Evolutionary conservation across 1,140 invertebrate species (phyloP), one percentile per base, ranked within the genome.

Genomic region (Drosophila kikkawai): DNA sequence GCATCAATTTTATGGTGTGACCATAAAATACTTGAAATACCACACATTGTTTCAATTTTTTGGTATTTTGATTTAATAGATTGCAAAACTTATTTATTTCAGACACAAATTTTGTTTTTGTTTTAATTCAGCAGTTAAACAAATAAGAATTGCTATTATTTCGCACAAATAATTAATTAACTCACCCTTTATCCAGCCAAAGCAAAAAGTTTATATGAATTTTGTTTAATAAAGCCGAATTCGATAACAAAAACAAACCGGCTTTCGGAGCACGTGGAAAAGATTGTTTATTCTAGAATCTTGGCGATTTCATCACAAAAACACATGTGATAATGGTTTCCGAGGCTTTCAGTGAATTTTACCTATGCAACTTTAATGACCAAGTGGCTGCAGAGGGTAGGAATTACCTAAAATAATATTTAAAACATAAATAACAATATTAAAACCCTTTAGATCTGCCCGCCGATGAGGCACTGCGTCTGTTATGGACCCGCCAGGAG

Each of bases 361-460:
- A 51, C 45, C 19, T 90, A n/a, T 90, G 85, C 58, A 90, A 90
- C 34, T 90, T 90, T 2, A 90, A 77, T 41, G 82, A 90, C 66
- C 61, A 63, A 37, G 68, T 67, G 34, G 32, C 50, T 15, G 19
- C 47, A 3, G 81, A 85, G 7, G 85, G 75, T 82, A 15, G 45
- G 36, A 8, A 11, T 4, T 5, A 5, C 3, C 8, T 0, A 0
- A 11, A 15, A 7, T 6, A 39, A 4, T 12, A 9, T 13, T 26
- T 7, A 22, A 3, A 9, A 29, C 19, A 12, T 26, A 41, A 42
- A 42, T 39, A 22, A 34, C 2, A 7, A 9, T 45, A 7, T 22
- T 6, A 42, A 1, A 17, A 22, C 4, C 4, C 7, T 2, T 15
- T 29, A 79, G 67, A 81, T 74, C 51, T 81, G 1, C 59, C 75